Evolutionary conservation across 2,888 invertebrate species (phyloP).

Genomic region (Xestia sexstrigata): DNA sequence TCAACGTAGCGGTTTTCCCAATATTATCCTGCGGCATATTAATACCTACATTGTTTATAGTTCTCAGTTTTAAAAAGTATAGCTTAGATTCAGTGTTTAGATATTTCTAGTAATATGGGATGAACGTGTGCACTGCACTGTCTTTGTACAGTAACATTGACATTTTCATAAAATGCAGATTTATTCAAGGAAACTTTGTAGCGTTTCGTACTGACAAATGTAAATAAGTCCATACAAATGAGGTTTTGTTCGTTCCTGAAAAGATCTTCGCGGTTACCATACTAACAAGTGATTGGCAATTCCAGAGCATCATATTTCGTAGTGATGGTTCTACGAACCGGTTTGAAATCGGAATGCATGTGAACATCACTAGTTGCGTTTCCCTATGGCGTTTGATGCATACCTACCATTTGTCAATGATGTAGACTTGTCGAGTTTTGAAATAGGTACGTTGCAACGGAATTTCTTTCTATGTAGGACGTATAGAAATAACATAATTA

Average conservation of each 20-base stretch:
- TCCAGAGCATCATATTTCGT: constrained; percentile 39
- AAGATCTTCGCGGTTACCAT: constrained; percentile 35
- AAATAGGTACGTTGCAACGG: constrained; percentile 9
- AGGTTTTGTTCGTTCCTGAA: constrained; percentile 20
- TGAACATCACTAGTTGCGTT: constrained; percentile 57
- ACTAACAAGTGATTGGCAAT: constrained; percentile 61
- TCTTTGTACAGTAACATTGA: not conserved
- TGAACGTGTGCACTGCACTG: not conserved
- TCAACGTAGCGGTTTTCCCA: too few species aligned
- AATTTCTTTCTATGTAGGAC: constrained; percentile 39
- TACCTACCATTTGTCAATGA: constrained; percentile 43
- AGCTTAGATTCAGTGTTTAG: not conserved
- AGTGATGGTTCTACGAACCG: constrained; percentile 51
- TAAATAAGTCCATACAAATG: constrained; percentile 31
- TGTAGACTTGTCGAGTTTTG: constrained; percentile 17
- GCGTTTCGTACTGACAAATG: not conserved
- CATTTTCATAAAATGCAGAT: constrained; percentile 32
- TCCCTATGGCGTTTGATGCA: constrained; percentile 49
- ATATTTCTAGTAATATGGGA: not conserved
- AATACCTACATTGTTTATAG: not conserved
- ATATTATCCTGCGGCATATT: not conserved
- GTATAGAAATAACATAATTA: constrained; percentile 24
- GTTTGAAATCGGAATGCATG: constrained; percentile 63
- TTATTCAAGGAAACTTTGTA: constrained; percentile 5
- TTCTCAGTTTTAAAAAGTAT: not conserved